These are phyloP conservation scores for Archilochus colubris DNA, from an alignment of 2,113 vertebrate species.

Conservation along the genomic window DNA sequence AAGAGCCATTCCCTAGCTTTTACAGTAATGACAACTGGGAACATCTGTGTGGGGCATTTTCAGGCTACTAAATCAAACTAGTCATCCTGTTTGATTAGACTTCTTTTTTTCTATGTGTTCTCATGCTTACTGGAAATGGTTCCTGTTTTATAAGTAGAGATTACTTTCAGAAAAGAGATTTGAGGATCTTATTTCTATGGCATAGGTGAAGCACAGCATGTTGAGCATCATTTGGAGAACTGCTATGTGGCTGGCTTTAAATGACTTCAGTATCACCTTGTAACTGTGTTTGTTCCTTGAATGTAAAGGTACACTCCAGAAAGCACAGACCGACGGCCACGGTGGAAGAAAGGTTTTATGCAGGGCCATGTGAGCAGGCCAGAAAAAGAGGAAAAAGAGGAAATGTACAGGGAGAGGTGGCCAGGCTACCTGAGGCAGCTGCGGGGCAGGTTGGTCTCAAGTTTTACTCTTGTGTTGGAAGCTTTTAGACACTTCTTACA, in stretches of 20 bases:
- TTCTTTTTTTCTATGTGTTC: not conserved
- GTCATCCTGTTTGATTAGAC: not conserved
- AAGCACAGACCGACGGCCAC: conserved; percentile 76
- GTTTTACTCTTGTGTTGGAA: not conserved
- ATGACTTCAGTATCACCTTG: not conserved
- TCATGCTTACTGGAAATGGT: not conserved
- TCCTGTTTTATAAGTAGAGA: not conserved
- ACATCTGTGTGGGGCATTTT: not conserved
- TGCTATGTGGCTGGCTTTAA: not conserved
- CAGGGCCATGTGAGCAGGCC: conserved; percentile 83
- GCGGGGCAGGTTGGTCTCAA: conserved; percentile 74
- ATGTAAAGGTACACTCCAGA: conserved; percentile 82
- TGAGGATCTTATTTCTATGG: too few species aligned
- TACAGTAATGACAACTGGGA: not conserved
- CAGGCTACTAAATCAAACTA: not conserved
- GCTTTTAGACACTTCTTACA: not conserved
- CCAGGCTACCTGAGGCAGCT: conserved; percentile 84
- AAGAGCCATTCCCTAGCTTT: not conserved
- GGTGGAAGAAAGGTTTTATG: conserved; percentile 89
- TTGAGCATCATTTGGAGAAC: not conserved
- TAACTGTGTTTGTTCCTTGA: not conserved
- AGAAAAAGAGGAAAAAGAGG: conserved; percentile 91
- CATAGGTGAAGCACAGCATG: not conserved
- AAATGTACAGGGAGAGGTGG: conserved; percentile 90
- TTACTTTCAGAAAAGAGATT: not conserved